Evolutionary conservation across 1,140 invertebrate species (phyloP).

Genomic region (Caenorhabditis latens): DNA sequence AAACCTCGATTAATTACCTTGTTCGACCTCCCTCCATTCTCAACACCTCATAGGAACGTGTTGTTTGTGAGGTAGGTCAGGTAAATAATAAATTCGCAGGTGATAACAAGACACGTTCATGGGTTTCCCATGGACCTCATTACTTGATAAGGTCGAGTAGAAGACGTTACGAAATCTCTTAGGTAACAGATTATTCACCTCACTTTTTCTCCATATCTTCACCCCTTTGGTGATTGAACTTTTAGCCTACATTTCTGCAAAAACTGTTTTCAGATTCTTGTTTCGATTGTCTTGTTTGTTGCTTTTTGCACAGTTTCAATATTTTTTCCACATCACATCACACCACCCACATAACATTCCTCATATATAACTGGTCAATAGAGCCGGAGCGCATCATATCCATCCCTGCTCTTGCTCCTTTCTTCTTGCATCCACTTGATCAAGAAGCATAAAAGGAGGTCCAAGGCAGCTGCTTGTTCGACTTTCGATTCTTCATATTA

Average conservation of each 20-base stretch:
- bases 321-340: background rate
- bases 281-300: background rate
- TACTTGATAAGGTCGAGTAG: slow-evolving; percentile 33
- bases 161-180: background rate
- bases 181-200: background rate
- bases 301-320: background rate
- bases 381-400: background rate
- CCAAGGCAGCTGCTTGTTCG: slow-evolving; percentile 18
- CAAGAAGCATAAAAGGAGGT: slow-evolving; percentile 45
- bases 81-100: slow-evolving; percentile 48
- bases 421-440: slow-evolving; percentile 18
- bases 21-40: background rate
- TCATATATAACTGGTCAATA: background rate
- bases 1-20: slow-evolving; percentile 55
- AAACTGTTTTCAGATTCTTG: background rate
- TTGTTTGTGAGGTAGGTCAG: slow-evolving; percentile 46
- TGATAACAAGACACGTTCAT: slow-evolving; percentile 3
- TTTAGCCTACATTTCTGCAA: background rate
- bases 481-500: slow-evolving; percentile 44
- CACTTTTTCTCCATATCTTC: background rate
- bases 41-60: slow-evolving; percentile 37
- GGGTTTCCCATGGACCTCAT: slow-evolving; percentile 46
- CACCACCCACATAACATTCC: background rate
- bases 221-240: background rate
- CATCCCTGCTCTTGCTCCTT: background rate